A percentile compares a stretch with the other conserved stretches of the same genome.
Evolutionary conservation across 2,888 invertebrate genomes (phyloP).

Genomic region (Morpho deidamia): DNA sequence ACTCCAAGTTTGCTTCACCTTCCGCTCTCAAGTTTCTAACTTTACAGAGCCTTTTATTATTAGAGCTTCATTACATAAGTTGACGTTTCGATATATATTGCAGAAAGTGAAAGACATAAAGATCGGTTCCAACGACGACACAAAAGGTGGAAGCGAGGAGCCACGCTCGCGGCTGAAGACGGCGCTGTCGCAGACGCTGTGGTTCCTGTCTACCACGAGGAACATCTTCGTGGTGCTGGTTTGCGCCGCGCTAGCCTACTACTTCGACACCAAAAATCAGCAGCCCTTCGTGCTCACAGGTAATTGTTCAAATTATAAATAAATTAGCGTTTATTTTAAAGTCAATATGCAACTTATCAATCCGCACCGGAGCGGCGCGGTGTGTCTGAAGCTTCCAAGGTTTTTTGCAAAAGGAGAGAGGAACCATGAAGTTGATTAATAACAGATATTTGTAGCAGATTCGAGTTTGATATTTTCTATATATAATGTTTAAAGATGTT

Average conservation of each 20-base stretch:
- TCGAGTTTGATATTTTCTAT: too few relatives aligned
- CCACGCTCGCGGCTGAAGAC: constrained; percentile 43
- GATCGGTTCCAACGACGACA: constrained; percentile 47
- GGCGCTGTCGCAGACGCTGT: constrained; percentile 76
- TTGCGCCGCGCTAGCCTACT: constrained; percentile 82
- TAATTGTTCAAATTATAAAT: constrained; percentile 29
- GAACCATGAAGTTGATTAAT: too few relatives aligned
- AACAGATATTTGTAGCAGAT: too few relatives aligned
- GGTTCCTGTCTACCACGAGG: constrained; percentile 85
- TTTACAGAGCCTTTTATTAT: neutral
- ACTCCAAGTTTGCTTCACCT: too few relatives aligned
- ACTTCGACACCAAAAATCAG: constrained; percentile 78
- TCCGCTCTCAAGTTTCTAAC: too few relatives aligned
- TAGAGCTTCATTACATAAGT: neutral
- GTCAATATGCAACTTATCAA: too few relatives aligned
- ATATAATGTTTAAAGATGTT: too few relatives aligned
- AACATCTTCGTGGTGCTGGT: constrained; percentile 87
- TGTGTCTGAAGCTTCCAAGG: too few relatives aligned
- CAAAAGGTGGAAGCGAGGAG: constrained; percentile 24
- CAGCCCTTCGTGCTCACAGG: constrained; percentile 83
- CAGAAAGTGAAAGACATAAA: constrained; percentile 86
- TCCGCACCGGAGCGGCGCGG: too few relatives aligned
- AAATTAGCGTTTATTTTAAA: too few relatives aligned
- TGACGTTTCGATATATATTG: constrained; percentile 25
- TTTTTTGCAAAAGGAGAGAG: too few relatives aligned